Evolutionary conservation across 2,113 vertebrate species (phyloP).

Genomic region (Ornithorhynchus anatinus): DNA sequence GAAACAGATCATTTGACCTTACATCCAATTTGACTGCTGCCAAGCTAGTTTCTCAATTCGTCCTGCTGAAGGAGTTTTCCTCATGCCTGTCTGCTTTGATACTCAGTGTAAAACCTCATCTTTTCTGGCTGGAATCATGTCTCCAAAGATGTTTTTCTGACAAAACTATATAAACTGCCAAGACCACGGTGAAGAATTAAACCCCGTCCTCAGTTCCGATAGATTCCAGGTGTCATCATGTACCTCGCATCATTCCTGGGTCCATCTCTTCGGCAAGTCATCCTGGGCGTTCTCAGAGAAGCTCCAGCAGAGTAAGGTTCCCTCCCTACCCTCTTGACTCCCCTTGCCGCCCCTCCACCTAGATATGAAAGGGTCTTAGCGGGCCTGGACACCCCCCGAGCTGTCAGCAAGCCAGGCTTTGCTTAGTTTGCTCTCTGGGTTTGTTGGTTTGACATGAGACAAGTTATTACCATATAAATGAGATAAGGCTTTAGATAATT

Average conservation of each 20-base stretch:
- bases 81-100: background rate
- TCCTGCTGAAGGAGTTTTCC: background rate
- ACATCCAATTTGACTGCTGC: background rate
- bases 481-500: conserved; percentile 72
- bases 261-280: conserved; percentile 28
- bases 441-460: conserved; percentile 46
- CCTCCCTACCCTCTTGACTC: no score
- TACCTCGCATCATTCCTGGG: conserved; percentile 25
- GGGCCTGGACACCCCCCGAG: background rate
- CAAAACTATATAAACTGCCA: rapidly evolving
- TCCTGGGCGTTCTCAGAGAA: conserved; percentile 27
- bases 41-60: background rate
- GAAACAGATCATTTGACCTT: no score
- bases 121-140: background rate
- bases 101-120: background rate
- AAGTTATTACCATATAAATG: conserved; percentile 80
- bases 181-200: background rate
- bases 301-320: conserved; percentile 28
- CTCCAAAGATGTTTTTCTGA: background rate
- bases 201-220: rapidly evolving
- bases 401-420: conserved; percentile 43
- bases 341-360: conserved; percentile 35
- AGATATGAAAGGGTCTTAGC: conserved; percentile 14
- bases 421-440: conserved; percentile 41
- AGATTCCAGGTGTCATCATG: background rate